Evolutionary conservation across 2,797 vertebrate species (phyloP).

Genomic region (Tarsius wallacei): DNA sequence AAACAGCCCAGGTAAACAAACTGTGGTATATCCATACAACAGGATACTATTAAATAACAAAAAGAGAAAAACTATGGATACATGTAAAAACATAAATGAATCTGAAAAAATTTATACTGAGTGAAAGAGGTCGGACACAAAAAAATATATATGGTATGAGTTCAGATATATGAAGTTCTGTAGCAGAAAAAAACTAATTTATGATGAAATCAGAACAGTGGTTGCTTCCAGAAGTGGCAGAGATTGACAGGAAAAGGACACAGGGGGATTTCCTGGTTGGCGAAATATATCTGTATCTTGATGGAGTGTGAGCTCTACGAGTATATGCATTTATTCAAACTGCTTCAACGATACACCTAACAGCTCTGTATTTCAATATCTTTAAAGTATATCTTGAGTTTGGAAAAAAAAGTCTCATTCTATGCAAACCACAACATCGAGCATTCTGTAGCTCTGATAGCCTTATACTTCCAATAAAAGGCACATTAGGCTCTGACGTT

Average conservation of each 20-base stretch:
- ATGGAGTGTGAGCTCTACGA: neutral
- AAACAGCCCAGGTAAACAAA: constrained; percentile 11
- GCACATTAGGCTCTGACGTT: neutral
- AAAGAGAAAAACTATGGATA: neutral
- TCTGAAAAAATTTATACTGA: neutral
- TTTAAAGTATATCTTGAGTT: constrained; percentile 4
- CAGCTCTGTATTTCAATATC: neutral
- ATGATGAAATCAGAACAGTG: neutral
- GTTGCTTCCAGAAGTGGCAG: neutral
- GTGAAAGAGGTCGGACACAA: neutral
- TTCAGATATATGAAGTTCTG: neutral
- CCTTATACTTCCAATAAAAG: neutral
- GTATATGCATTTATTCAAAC: neutral
- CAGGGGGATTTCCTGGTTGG: neutral
- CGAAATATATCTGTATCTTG: neutral
- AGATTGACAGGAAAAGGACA: neutral
- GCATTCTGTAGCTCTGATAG: neutral
- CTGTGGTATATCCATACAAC: neutral
- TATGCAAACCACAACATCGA: neutral
- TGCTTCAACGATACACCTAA: neutral
- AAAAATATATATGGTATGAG: neutral
- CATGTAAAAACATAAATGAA: neutral
- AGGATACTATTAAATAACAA: neutral
- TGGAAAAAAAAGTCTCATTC: neutral
- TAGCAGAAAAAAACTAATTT: neutral